These are phyloP conservation scores for Antechinus stuartii DNA, from an alignment of 2,113 vertebrate genomes.

Conservation along the genomic window DNA sequence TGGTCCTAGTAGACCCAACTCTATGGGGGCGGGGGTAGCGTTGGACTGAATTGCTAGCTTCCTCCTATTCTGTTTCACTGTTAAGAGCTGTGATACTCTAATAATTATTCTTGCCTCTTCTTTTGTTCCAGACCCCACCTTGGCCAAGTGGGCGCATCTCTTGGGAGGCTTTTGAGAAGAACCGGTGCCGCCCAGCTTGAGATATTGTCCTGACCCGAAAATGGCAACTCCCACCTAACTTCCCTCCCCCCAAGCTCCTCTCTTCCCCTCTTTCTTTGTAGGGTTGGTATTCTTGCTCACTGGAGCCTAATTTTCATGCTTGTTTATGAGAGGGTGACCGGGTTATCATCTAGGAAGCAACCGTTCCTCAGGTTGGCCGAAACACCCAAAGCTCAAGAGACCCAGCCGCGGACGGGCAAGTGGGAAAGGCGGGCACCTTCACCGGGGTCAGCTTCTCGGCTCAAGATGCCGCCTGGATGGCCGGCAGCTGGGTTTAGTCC, in stretches of 20 bases:
- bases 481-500: neutral
- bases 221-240: constrained; percentile 10
- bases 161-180: neutral
- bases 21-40: too few species aligned
- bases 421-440: neutral
- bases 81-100: neutral
- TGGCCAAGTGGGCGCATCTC: neutral
- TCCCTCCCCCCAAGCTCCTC: constrained; percentile 4
- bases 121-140: neutral
- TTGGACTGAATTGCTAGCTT: neutral
- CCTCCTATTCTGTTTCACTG: neutral
- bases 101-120: neutral
- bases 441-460: neutral
- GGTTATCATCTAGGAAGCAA: constrained; percentile 81
- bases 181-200: neutral
- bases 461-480: neutral
- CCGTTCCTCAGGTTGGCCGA: constrained; percentile 60
- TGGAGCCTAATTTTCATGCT: constrained; percentile 77
- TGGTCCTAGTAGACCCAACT: neutral
- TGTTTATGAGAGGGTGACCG: constrained; percentile 82
- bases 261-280: neutral
- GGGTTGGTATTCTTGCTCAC: constrained; percentile 48
- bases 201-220: constrained; percentile 31
- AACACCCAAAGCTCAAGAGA: neutral
- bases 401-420: constrained; percentile 15